These are phyloP conservation scores for Belonocnema kinseyi DNA, from an alignment of 1,140 invertebrate species.

Conservation along the genomic window DNA sequence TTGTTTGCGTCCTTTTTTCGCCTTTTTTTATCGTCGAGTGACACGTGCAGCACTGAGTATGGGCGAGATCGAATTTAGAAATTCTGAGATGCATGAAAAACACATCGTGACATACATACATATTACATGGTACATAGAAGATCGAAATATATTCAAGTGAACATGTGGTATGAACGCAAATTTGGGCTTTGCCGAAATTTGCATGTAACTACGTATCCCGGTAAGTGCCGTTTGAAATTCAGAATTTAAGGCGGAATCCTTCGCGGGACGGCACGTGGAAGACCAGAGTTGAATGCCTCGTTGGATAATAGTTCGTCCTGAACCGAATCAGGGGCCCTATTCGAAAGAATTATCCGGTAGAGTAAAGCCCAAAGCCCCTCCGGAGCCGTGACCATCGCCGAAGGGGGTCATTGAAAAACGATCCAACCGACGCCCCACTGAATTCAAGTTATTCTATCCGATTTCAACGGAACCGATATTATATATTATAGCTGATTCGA, in stretches of 20 bases:
- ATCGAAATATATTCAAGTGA: neutral
- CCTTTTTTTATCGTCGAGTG: neutral
- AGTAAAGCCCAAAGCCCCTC: slow-evolving; percentile 15
- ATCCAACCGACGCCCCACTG: neutral
- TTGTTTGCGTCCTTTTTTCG: neutral
- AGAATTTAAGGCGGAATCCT: slow-evolving; percentile 10
- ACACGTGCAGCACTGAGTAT: slow-evolving; percentile 7
- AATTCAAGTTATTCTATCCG: slow-evolving; percentile 4
- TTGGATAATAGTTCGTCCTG: slow-evolving; percentile 23
- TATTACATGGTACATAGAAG: slow-evolving; percentile 4
- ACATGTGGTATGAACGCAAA: neutral
- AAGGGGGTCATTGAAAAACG: slow-evolving; percentile 20
- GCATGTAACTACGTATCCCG: slow-evolving; percentile 4
- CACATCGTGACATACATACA: slow-evolving; percentile 30
- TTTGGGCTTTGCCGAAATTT: slow-evolving; percentile 6
- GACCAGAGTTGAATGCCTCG: slow-evolving; percentile 21
- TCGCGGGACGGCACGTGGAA: slow-evolving; percentile 24
- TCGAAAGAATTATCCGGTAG: slow-evolving; percentile 6
- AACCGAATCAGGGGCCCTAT: slow-evolving; percentile 2
- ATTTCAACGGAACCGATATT: neutral
- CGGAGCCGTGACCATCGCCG: neutral
- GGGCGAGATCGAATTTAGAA: slow-evolving; percentile 27
- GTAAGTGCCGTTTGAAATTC: slow-evolving; percentile 24
- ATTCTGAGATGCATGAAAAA: slow-evolving; percentile 26
- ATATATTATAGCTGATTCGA: neutral